phyloP scores from a whole-genome alignment of 2,797 vertebrate genomes.

The Sebastiscus albofasciatus region DNA sequence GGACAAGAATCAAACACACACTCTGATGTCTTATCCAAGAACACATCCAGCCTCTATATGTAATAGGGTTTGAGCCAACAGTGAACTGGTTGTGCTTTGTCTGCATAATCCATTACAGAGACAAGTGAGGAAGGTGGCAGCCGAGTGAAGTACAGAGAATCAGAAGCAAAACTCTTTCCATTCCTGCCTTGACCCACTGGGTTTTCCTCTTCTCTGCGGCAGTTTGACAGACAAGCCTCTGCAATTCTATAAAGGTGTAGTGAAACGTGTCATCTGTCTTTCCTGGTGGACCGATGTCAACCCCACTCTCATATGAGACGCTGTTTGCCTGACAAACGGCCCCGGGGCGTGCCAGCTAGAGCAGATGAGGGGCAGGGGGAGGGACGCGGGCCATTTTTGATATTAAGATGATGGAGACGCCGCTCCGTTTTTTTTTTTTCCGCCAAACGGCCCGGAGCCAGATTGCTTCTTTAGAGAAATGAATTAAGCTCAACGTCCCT shows the following conservation, averaged over 20 bases:
- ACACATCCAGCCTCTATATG: conserved; percentile 1
- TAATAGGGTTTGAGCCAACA: conserved; percentile 17
- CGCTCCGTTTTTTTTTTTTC: conserved; percentile 50
- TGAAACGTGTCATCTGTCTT: conserved; percentile 58
- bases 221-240: conserved; percentile 44
- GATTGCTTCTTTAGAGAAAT: conserved; percentile 62
- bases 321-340: conserved; percentile 65
- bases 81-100: not conserved
- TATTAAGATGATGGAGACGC: conserved; percentile 72
- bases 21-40: conserved; percentile 20
- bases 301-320: conserved; percentile 43
- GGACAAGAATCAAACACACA: conserved; percentile 20
- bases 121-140: not conserved
- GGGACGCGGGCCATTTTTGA: conserved; percentile 60
- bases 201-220: conserved; percentile 10
- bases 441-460: conserved; percentile 50
- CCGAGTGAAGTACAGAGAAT: not conserved
- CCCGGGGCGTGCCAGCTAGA: conserved; percentile 44
- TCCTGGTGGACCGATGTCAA: conserved; percentile 57
- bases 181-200: conserved; percentile 15
- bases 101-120: not conserved
- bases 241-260: conserved; percentile 38
- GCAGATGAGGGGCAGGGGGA: conserved; percentile 50
- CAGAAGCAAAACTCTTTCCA: not conserved
- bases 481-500: conserved; percentile 52